Base-by-base conservation (phyloP, 2,888 invertebrate genomes). In the Tromatobia lineatoria region DNA sequence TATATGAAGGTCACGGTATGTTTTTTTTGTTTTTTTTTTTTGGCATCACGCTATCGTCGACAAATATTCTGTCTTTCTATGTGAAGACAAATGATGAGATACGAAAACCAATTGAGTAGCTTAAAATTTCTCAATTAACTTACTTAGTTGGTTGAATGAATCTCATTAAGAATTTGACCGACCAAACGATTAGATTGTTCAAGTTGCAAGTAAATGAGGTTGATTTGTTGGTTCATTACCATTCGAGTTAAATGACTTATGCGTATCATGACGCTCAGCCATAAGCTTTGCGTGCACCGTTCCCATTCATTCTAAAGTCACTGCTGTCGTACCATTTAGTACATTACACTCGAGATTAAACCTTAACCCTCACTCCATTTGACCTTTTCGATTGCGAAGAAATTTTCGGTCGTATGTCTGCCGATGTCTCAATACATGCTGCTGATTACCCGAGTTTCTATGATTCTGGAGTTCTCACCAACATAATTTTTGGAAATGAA, bases 391-490 rank as follows among this genome's bases (percentile, higher is more conserved):
- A n/a, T 25, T 8, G 34, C 18, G 10, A 64, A 8, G 18, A 64
- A 59, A 38, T 20, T 64, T 2, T 20, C 64, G 20, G 23, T 76
- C 54, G 76, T 76, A 73, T 75, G 78, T 71, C 45, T 13, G 52
- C 54, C 78, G 47, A 45, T 59, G 42, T 20, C 20, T 42, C 3
- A 66, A 66, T 34, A 34, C 7, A 61, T 11, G 13, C 34, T 23
- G 25, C 2, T 15, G 23, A 23, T 20, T 10, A 18, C 29, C 11
- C 15, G 15, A 13, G 15, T 4, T 3, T 15, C 3, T 45, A 45
- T 15, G 1, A 45, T 15, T 45, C 15, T 15, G 3, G 10, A 13
- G 15, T 45, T 45, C 13, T 15, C 15, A 6, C 15, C 13, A 45
- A 45, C 45, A 45, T 15, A 45, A 15, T 13, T 15, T 42, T 0